These are phyloP conservation scores for Parasteatoda lunata DNA, from an alignment of 2,888 invertebrate genomes.

Conservation along the genomic window DNA sequence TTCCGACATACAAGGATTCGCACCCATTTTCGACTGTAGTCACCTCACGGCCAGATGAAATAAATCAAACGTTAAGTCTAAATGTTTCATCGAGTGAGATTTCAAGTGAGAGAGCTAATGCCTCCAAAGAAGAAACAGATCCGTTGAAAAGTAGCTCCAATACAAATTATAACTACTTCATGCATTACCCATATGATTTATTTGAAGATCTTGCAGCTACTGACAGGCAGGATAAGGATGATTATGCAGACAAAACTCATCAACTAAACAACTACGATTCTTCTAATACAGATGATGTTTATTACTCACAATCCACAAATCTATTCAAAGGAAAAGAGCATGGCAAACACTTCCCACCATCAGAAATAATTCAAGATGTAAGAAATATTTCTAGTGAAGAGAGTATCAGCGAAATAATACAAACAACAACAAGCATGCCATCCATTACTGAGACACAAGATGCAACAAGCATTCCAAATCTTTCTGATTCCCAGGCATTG, in stretches of 20 bases:
- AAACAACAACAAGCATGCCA: background rate
- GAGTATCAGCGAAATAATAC: background rate
- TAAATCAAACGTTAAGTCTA: constrained; percentile 12
- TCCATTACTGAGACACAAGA: background rate
- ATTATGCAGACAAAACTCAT: constrained; percentile 1
- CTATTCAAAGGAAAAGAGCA: constrained; percentile 26
- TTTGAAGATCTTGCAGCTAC: constrained; percentile 42
- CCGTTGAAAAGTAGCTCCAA: constrained; percentile 46
- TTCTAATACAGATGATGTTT: constrained; percentile 25
- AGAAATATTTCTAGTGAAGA: constrained; percentile 10
- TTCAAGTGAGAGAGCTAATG: background rate
- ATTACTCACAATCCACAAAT: constrained; percentile 39
- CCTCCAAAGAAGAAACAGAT: constrained; percentile 28
- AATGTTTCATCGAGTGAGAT: constrained; percentile 22
- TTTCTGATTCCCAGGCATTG: background rate
- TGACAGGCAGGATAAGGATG: constrained; percentile 33
- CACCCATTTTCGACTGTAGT: constrained; percentile 57
- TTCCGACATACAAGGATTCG: constrained; percentile 43
- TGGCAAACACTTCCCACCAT: constrained; percentile 45
- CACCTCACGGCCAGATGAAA: constrained; percentile 28
- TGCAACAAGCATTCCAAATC: background rate
- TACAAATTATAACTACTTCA: constrained; percentile 30
- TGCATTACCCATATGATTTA: constrained; percentile 50
- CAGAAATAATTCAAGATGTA: constrained; percentile 21
- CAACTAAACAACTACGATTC: constrained; percentile 9